Evolutionary conservation across 2,113 vertebrate genomes (phyloP), one percentile per base, ranked within the genome.

Genomic region (Phalacrocorax carbo): DNA sequence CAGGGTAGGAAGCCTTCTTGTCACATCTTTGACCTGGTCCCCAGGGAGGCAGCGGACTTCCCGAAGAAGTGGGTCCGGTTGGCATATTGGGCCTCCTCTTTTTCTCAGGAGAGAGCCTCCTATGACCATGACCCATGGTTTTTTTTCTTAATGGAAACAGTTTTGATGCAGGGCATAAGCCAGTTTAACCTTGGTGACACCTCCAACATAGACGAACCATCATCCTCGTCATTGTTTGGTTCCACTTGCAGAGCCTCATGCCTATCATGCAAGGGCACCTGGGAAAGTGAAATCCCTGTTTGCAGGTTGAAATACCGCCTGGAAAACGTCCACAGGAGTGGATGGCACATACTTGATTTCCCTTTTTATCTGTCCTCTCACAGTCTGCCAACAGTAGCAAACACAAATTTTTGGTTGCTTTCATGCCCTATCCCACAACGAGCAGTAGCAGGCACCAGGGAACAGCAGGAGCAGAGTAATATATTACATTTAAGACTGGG

Each of bases 141-240:
- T 52, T 73, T 20, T 64, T 10, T 12, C 36, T 54, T 73, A 54
- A 8, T 46, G 48, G 13, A 64, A 54, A 40, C 0, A 1, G 12
- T 36, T 30, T 84, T 72, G 19, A 23, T 0, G 1, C 23, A 36
- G 21, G 9, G 7, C 3, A 1, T 48, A 65, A 34, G 51, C 7
- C 6, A 15, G 38, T 13, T 62, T 52, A 64, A 38, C 34, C 21
- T 27, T 32, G 32, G 13, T 0, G 1, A 48, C 34, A 65, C 27
- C 34, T 85, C 30, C 16, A 57, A 57, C 8, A 11, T 48, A 36
- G 40, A 34, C 26, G 16, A 65, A 65, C 13, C 6, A 32, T 55
- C 2, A 0, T 34, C 34, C 40, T 48, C 27, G 11, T 9, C 17
- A 17, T 46, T 32, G 32, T 64, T 55, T 2, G 5, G 4, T 38